These are phyloP conservation scores for Andrena minutula DNA, from an alignment of 2,888 invertebrate genomes.

Conservation along the genomic window DNA sequence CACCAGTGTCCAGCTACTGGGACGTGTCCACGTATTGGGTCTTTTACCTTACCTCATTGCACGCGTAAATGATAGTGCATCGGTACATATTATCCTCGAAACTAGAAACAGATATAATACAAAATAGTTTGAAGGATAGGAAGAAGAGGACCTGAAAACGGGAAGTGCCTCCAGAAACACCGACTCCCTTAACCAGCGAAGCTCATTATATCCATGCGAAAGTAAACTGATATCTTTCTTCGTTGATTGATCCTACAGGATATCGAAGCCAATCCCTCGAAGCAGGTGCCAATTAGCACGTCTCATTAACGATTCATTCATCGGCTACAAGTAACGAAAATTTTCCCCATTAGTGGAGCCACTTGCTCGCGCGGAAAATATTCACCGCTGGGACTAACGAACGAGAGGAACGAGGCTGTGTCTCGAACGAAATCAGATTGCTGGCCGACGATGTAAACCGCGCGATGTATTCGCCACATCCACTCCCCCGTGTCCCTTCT, in stretches of 20 bases:
- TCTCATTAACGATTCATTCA: constrained; percentile 15
- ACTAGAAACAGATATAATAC: no score
- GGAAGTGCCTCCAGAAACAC: no score
- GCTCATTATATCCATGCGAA: no score
- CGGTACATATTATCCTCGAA: no score
- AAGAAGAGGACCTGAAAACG: no score
- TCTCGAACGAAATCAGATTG: constrained; percentile 44
- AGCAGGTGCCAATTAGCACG: background rate
- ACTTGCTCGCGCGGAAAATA: constrained; percentile 21
- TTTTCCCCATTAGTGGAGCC: constrained; percentile 21
- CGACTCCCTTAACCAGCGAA: no score
- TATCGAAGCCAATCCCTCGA: background rate
- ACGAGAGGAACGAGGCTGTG: constrained; percentile 18
- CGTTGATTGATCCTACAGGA: background rate
- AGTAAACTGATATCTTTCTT: background rate
- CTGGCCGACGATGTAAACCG: constrained; percentile 39
- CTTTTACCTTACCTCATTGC: no score
- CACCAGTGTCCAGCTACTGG: no score
- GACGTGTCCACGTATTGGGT: no score
- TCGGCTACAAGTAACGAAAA: background rate
- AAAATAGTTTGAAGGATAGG: no score
- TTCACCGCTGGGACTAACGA: constrained; percentile 35
- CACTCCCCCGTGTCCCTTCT: constrained; percentile 40
- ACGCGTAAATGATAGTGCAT: no score
- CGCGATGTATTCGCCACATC: constrained; percentile 48